Evolutionary conservation across 2,888 invertebrate genomes (phyloP).

Genomic region (Heliconius ismenius): DNA sequence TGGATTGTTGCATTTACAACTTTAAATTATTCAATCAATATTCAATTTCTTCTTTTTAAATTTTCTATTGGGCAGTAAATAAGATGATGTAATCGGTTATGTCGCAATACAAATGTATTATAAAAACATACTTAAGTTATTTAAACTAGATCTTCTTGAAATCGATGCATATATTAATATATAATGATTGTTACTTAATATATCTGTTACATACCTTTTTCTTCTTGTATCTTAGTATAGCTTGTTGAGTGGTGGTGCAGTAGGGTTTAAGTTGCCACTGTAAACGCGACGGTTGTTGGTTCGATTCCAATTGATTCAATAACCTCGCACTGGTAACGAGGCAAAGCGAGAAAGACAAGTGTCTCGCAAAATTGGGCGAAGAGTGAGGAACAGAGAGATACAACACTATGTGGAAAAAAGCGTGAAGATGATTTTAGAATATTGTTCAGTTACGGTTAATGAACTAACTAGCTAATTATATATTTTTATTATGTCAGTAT

Average conservation of each 20-base stretch:
- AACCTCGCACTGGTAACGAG: no score
- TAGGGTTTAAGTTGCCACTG: no score
- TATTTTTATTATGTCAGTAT: neutral
- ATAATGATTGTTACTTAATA: neutral
- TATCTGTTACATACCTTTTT: neutral
- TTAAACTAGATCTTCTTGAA: slow-evolving; percentile 9
- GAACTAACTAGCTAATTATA: neutral
- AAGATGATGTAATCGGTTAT: neutral
- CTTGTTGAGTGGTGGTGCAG: no score
- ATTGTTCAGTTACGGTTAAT: neutral
- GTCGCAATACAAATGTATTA: slow-evolving; percentile 7
- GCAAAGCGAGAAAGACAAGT: no score
- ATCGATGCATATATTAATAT: neutral
- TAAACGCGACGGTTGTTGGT: no score
- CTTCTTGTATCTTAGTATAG: no score
- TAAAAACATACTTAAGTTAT: neutral
- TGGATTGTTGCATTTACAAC: no score
- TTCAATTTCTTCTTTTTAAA: neutral
- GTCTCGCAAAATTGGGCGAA: no score
- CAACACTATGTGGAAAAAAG: neutral
- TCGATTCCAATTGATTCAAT: no score
- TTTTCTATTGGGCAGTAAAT: neutral
- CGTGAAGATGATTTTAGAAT: neutral
- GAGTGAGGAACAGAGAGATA: neutral
- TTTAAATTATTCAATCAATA: no score